Conservation (phyloP, 92 coral and sea anemone species). For the Scolanthus callimorphus region DNA sequence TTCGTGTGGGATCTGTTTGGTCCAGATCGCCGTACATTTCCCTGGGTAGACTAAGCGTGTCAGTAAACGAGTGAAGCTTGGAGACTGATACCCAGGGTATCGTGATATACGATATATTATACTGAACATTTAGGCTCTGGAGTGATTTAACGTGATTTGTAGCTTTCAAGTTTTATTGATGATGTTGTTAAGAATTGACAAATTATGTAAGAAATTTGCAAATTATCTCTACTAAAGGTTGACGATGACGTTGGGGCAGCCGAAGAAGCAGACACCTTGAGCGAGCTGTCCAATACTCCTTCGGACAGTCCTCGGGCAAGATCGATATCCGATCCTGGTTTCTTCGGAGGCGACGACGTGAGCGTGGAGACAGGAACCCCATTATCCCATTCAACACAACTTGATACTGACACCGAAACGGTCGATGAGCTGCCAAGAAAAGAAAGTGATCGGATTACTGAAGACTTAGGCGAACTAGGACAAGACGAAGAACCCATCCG, state of each 20-base stretch:
- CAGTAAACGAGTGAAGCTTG: too few species aligned
- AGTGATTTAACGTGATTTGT: too few species aligned
- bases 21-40: too few species aligned
- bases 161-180: too few species aligned
- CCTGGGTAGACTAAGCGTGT: too few species aligned
- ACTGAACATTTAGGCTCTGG: too few species aligned
- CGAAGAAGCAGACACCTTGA: constrained; percentile 37
- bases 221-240: background rate
- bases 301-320: constrained; percentile 20
- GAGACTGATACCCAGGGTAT: too few species aligned
- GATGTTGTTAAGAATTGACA: too few species aligned
- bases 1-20: too few species aligned
- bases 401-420: constrained; percentile 27
- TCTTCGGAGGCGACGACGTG: constrained; percentile 23
- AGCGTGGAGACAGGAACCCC: constrained; percentile 10
- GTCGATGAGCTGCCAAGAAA: constrained; percentile 39
- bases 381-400: constrained; percentile 1
- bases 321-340: constrained; percentile 75
- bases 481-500: constrained; percentile 43
- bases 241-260: constrained; percentile 18
- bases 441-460: constrained; percentile 45
- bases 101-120: too few species aligned
- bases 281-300: background rate
- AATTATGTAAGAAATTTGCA: background rate
- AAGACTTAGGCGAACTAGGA: constrained; percentile 48